Conservation (phyloP, 2,888 invertebrate species). For the Octonoba sinensis region DNA sequence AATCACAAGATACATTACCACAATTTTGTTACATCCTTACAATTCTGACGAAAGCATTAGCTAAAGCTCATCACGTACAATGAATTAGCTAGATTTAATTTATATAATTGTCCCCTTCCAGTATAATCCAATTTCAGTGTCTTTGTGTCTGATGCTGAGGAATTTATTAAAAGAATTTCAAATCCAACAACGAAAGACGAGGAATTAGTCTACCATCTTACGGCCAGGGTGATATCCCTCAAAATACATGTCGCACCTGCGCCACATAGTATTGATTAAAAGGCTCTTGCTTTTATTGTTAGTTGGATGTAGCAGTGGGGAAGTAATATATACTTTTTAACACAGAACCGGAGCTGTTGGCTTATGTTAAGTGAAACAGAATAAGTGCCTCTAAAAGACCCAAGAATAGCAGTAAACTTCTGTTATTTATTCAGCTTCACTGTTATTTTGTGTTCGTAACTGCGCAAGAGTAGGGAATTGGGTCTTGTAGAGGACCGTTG, state of each 20-base stretch:
- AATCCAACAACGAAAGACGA: slow-evolving; percentile 27
- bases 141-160: no score
- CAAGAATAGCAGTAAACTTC: slow-evolving; percentile 25
- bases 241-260: slow-evolving; percentile 37
- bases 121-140: no score
- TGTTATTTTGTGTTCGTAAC: not conserved
- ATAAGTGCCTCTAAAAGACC: slow-evolving; percentile 29
- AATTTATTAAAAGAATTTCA: slow-evolving; percentile 37
- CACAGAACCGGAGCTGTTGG: slow-evolving; percentile 34
- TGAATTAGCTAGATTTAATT: no score
- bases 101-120: no score
- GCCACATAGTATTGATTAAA: slow-evolving; percentile 45
- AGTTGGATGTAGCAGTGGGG: slow-evolving; percentile 9
- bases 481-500: no score
- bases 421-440: slow-evolving; percentile 23
- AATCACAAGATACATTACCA: no score
- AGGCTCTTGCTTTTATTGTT: slow-evolving; percentile 42
- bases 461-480: no score
- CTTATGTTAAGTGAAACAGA: slow-evolving; percentile 22
- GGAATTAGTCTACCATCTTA: slow-evolving; percentile 30
- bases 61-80: no score
- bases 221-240: slow-evolving; percentile 30
- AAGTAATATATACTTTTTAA: slow-evolving; percentile 46
- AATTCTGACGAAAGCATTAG: no score
- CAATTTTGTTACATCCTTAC: no score